phyloP scores from a whole-genome alignment of 2,888 invertebrate species.

The Ischnura elegans region DNA sequence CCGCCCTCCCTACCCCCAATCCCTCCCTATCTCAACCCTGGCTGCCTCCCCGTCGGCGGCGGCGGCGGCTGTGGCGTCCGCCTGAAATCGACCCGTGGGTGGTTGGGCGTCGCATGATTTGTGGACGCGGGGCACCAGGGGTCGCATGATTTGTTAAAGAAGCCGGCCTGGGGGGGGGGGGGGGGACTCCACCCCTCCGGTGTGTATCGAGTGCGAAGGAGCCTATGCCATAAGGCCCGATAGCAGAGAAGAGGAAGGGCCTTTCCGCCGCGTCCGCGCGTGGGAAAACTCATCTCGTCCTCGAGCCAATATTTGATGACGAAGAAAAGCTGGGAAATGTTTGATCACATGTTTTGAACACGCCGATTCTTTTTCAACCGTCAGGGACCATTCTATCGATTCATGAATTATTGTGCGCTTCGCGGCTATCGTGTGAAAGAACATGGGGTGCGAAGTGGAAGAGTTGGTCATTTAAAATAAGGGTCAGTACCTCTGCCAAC shows the following conservation, averaged over 20 bases:
- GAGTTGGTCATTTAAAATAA: background rate
- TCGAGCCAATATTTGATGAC: conserved; percentile 1
- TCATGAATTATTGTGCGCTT: background rate
- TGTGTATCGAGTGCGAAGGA: background rate
- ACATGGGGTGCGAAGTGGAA: too few species aligned
- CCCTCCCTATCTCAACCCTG: background rate
- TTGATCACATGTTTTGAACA: background rate
- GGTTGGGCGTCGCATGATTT: background rate
- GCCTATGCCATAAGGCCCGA: background rate
- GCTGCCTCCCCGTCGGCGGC: background rate
- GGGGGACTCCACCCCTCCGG: background rate
- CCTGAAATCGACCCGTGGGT: conserved; percentile 6
- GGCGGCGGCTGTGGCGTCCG: background rate
- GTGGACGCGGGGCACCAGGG: background rate
- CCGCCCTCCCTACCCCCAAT: background rate
- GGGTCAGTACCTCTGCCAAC: background rate
- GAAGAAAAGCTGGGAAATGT: background rate
- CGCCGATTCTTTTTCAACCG: background rate
- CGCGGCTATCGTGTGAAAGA: too few species aligned
- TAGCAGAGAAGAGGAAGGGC: background rate
- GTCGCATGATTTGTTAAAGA: conserved; percentile 27
- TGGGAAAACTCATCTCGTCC: background rate
- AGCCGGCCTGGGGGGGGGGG: too few species aligned
- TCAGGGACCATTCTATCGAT: background rate
- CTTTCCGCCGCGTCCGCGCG: background rate